Conservation (phyloP, 1,140 invertebrate genomes). For the Drosophila subobscura region DNA sequence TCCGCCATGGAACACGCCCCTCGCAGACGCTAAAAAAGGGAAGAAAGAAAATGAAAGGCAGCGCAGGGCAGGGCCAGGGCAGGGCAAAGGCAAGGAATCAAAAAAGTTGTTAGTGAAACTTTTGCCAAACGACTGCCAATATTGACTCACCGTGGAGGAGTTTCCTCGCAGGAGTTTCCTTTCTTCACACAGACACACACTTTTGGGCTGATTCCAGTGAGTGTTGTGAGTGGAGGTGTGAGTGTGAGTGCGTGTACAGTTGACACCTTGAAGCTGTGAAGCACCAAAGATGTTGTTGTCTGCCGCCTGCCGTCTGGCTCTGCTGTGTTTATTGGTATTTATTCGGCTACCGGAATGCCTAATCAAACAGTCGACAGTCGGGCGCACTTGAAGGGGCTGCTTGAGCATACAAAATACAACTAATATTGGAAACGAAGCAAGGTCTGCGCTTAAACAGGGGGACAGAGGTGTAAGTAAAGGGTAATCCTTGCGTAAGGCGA, state of each 20-base stretch:
- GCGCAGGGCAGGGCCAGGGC: background rate
- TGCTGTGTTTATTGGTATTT: slow-evolving; percentile 72
- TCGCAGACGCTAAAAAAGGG: slow-evolving; percentile 30
- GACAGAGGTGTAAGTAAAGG: too few relatives aligned
- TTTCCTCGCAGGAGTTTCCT: background rate
- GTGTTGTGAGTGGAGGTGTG: slow-evolving; percentile 10
- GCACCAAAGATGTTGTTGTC: slow-evolving; percentile 22
- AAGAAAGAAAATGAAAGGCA: slow-evolving; percentile 1
- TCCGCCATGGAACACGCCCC: slow-evolving; percentile 45
- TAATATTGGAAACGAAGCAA: slow-evolving; percentile 41
- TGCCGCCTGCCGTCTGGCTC: slow-evolving; percentile 13
- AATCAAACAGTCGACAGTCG: slow-evolving; percentile 61
- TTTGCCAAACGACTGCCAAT: slow-evolving; percentile 62
- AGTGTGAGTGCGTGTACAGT: slow-evolving; percentile 70
- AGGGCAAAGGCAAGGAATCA: background rate
- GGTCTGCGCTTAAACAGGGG: slow-evolving; percentile 1
- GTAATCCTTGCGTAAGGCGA: too few relatives aligned
- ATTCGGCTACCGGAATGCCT: slow-evolving; percentile 73
- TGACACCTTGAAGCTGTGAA: slow-evolving; percentile 66
- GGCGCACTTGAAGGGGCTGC: slow-evolving; percentile 44
- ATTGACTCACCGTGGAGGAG: slow-evolving; percentile 60
- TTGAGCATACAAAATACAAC: slow-evolving; percentile 35
- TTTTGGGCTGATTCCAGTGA: slow-evolving; percentile 49
- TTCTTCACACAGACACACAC: background rate
- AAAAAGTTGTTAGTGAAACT: slow-evolving; percentile 70